These are phyloP conservation scores for Callyntrura guangdongensis DNA, from an alignment of 2,888 invertebrate genomes.

Conservation along the genomic window DNA sequence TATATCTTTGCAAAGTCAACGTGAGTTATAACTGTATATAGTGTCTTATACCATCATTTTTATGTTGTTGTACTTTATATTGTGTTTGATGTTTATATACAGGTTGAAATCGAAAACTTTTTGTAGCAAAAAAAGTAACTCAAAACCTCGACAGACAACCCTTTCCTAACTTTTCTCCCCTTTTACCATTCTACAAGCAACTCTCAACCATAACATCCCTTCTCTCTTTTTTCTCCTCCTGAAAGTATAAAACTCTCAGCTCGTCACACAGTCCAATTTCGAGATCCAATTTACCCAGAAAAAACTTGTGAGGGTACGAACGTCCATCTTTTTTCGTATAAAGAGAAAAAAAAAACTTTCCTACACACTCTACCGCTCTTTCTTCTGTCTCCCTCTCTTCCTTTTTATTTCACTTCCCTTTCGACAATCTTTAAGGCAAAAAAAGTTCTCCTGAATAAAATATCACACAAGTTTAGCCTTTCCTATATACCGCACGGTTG, in stretches of 20 bases:
- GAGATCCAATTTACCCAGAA: slow-evolving; percentile 78
- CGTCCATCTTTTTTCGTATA: slow-evolving; percentile 62
- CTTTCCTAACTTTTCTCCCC: slow-evolving; percentile 75
- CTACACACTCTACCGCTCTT: slow-evolving; percentile 27
- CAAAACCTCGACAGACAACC: slow-evolving; percentile 70
- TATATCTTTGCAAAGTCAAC: neutral
- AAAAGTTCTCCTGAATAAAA: slow-evolving; percentile 77
- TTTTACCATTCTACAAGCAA: slow-evolving; percentile 68
- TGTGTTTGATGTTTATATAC: slow-evolving; percentile 37
- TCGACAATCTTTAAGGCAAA: slow-evolving; percentile 73
- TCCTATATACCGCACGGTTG: slow-evolving; percentile 27
- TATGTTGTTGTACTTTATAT: neutral
- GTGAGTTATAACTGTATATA: neutral
- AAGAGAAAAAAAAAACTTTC: slow-evolving; percentile 74
- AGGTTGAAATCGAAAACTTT: slow-evolving; percentile 64
- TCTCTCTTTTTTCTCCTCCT: slow-evolving; percentile 35
- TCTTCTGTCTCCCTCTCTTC: slow-evolving; percentile 24
- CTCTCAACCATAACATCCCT: slow-evolving; percentile 70
- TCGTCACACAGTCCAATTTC: slow-evolving; percentile 79
- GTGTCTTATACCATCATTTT: neutral
- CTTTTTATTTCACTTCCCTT: slow-evolving; percentile 63
- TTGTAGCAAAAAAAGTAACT: slow-evolving; percentile 62
- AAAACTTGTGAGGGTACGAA: slow-evolving; percentile 69
- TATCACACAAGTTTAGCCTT: slow-evolving; percentile 76
- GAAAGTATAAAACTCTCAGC: slow-evolving; percentile 77